These are phyloP conservation scores for Stercorarius parasiticus DNA, from an alignment of 2,113 vertebrate genomes.

Conservation along the genomic window DNA sequence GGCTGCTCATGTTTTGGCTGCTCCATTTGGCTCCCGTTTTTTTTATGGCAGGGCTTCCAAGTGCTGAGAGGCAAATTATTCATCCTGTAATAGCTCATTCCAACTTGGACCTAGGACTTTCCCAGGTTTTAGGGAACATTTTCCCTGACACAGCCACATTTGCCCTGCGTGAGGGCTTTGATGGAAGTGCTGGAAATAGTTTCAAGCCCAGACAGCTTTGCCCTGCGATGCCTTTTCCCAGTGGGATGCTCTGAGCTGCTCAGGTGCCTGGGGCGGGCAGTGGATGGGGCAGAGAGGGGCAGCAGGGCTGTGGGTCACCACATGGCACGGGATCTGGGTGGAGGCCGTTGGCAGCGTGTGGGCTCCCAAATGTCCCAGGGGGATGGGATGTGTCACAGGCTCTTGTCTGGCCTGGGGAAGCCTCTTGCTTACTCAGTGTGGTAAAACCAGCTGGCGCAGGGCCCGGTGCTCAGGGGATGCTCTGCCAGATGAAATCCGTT, in stretches of 20 bases:
- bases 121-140: not conserved
- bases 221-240: not conserved
- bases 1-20: not conserved
- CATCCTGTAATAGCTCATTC: not conserved
- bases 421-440: not conserved
- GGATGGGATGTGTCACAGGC: not conserved
- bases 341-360: accelerated
- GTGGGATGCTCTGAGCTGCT: not conserved
- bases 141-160: not conserved
- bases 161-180: not conserved
- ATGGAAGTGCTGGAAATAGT: not conserved
- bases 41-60: not conserved
- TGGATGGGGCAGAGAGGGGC: not conserved
- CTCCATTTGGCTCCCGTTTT: not conserved
- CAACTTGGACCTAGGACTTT: conserved; percentile 3
- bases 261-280: not conserved
- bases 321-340: accelerated
- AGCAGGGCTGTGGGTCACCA: not conserved
- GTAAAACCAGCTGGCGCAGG: not conserved
- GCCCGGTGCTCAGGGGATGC: not conserved
- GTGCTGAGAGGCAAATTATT: conserved; percentile 10
- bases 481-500: not conserved
- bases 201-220: not conserved
- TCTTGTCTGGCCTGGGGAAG: not conserved
- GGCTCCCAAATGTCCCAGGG: not conserved